A percentile compares a stretch with the other conserved stretches of the same genome.
Evolutionary conservation across 2,113 vertebrate species (phyloP).

Genomic region (Phainopepla nitens): DNA sequence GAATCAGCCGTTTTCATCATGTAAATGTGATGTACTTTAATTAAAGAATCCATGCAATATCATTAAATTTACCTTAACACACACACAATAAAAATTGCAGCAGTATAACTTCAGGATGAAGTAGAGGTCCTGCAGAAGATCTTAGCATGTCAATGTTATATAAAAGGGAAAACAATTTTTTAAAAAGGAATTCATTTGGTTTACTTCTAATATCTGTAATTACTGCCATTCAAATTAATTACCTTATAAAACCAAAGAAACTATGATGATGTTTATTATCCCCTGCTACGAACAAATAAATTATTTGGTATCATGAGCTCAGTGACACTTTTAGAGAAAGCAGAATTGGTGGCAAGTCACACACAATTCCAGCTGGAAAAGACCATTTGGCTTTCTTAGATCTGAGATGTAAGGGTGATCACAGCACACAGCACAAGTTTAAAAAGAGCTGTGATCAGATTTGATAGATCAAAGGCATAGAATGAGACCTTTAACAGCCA

Average conservation of each 20-base stretch:
- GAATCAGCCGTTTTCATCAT: neutral
- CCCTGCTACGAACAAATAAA: neutral
- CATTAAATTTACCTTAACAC: neutral
- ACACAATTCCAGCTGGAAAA: neutral
- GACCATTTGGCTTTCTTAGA: neutral
- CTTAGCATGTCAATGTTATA: neutral
- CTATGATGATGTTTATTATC: neutral
- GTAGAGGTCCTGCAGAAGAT: neutral
- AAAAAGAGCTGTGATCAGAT: neutral
- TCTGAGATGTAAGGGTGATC: neutral
- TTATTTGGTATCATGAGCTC: neutral
- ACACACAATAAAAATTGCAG: neutral
- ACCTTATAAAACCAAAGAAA: neutral
- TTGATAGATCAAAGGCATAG: neutral
- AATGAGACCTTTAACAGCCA: neutral
- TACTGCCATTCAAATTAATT: neutral
- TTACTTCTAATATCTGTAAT: neutral
- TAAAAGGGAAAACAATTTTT: neutral
- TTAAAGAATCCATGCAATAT: neutral
- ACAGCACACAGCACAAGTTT: neutral
- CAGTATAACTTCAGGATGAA: neutral
- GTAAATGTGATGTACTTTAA: neutral
- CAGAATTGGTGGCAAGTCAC: neutral
- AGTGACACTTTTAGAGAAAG: neutral
- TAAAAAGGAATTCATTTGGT: neutral